Percentiles rank a stretch among this genome's conserved stretches.
Evolutionary conservation across 2,797 vertebrate genomes (phyloP).

Genomic region (Masticophis lateralis): DNA sequence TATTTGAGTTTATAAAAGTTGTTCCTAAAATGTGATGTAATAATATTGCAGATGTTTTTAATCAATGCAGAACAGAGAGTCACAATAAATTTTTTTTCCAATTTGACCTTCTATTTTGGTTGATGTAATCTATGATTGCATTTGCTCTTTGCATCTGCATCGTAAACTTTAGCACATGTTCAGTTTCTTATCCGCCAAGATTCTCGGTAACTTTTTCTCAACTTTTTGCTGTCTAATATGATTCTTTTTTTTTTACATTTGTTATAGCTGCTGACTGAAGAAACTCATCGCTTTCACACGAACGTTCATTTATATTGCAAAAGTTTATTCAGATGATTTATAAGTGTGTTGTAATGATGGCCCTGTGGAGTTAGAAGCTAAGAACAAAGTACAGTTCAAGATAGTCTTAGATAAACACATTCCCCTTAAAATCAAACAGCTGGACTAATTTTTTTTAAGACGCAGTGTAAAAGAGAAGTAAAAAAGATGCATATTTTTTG

Average conservation of each 20-base stretch:
- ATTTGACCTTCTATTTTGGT: neutral
- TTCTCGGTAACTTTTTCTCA: neutral
- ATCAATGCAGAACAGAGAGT: neutral
- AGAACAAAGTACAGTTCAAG: neutral
- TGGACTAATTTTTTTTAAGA: constrained; percentile 18
- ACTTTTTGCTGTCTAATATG: neutral
- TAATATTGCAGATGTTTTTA: neutral
- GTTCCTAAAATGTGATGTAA: neutral
- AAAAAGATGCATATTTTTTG: neutral
- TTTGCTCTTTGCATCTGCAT: neutral
- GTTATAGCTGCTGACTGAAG: neutral
- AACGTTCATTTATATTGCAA: constrained; percentile 21
- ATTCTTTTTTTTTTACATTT: constrained; percentile 4
- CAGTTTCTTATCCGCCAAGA: neutral
- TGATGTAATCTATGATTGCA: neutral
- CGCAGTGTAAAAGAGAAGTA: constrained; percentile 1
- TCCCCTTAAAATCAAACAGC: constrained; percentile 15
- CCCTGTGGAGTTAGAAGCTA: neutral
- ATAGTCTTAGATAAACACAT: constrained; percentile 16
- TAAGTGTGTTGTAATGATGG: constrained; percentile 23
- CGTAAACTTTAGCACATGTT: neutral
- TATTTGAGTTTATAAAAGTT: neutral
- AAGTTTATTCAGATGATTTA: constrained; percentile 31
- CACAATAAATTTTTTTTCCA: neutral
- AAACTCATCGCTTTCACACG: constrained; percentile 1